phyloP scores from a whole-genome alignment of 2,797 vertebrate genomes.

The Limnodromus scolopaceus region DNA sequence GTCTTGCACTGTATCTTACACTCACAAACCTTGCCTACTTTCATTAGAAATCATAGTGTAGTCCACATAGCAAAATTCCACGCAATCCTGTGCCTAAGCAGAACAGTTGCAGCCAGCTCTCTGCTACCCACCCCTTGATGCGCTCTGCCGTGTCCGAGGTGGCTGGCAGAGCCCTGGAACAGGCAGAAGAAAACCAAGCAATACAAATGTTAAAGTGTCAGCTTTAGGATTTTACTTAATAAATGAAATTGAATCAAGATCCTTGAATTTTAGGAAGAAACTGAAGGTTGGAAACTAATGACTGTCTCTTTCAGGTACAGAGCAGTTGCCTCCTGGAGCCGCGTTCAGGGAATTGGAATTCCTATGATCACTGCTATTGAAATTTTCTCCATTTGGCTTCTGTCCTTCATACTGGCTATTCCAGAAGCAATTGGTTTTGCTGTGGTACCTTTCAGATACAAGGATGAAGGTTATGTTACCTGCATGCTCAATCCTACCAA shows the following conservation, averaged over 20 bases:
- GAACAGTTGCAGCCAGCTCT: background rate
- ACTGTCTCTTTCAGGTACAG: constrained; percentile 85
- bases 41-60: background rate
- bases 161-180: background rate
- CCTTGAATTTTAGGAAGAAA: background rate
- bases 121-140: background rate
- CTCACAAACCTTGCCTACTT: background rate
- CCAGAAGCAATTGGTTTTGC: constrained; percentile 92
- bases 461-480: constrained; percentile 76
- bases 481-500: constrained; percentile 88
- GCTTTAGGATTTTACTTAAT: background rate
- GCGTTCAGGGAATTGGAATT: constrained; percentile 96
- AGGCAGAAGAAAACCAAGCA: background rate
- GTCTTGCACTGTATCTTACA: background rate
- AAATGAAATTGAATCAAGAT: background rate
- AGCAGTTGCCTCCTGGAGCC: constrained; percentile 97
- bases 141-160: background rate
- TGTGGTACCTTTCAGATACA: constrained; percentile 82
- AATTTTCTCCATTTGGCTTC: constrained; percentile 91
- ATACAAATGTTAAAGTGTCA: background rate
- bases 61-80: background rate
- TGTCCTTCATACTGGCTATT: constrained; percentile 92
- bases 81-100: background rate
- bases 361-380: constrained; percentile 92
- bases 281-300: background rate